These are phyloP conservation scores for Solen grandis DNA, from an alignment of 1,140 invertebrate species.

Conservation along the genomic window DNA sequence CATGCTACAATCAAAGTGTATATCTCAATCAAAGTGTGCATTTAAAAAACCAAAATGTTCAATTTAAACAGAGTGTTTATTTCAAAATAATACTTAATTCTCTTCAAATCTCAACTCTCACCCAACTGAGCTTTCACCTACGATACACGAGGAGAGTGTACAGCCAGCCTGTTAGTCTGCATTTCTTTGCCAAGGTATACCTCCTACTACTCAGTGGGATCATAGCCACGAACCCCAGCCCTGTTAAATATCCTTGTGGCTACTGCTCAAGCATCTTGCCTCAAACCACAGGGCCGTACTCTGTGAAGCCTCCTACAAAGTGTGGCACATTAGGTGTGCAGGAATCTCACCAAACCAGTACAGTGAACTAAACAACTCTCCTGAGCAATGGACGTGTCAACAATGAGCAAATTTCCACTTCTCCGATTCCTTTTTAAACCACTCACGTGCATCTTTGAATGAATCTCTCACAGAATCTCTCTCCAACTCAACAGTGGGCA, in stretches of 20 bases:
- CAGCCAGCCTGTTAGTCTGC: not conserved
- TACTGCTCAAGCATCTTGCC: not conserved
- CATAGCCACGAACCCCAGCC: conserved; percentile 7
- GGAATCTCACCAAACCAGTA: not conserved
- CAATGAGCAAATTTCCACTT: conserved; percentile 4
- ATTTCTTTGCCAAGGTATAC: not conserved
- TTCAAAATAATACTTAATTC: too few relatives aligned
- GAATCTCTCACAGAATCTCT: not conserved
- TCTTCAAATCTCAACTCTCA: too few relatives aligned
- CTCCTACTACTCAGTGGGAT: not conserved
- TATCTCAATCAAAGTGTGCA: too few relatives aligned
- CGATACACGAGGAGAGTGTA: not conserved
- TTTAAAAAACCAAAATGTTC: too few relatives aligned
- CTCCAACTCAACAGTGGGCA: not conserved
- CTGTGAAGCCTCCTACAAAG: not conserved
- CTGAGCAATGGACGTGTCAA: not conserved
- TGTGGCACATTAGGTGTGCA: conserved; percentile 24
- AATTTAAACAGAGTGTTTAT: too few relatives aligned
- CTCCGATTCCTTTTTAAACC: conserved; percentile 14
- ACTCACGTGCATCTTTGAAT: not conserved
- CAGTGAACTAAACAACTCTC: not conserved
- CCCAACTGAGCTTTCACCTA: not conserved
- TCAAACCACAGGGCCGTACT: conserved; percentile 1
- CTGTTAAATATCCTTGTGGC: not conserved
- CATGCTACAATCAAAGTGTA: too few relatives aligned